These are phyloP conservation scores for Ferrisia virgata DNA, from an alignment of 2,888 invertebrate species.

Conservation along the genomic window DNA sequence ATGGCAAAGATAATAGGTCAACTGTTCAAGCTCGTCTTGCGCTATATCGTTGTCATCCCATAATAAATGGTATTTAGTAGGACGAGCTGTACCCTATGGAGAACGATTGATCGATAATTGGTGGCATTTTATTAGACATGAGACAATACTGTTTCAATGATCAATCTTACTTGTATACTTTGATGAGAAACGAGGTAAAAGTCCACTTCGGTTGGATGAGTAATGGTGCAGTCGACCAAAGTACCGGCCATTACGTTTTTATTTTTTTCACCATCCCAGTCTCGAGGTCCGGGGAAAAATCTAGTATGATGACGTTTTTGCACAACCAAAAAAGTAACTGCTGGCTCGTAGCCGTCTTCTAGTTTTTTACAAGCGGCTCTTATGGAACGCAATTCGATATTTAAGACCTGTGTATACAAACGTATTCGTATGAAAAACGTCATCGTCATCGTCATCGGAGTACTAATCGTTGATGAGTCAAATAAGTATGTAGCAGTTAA, in stretches of 20 bases:
- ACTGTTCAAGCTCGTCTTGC: conserved; percentile 71
- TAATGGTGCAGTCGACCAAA: conserved; percentile 78
- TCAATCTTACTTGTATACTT: conserved; percentile 54
- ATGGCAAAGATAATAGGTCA: conserved; percentile 81
- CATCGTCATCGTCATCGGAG: too few species aligned
- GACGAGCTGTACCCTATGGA: conserved; percentile 73
- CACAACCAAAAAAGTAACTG: conserved; percentile 86
- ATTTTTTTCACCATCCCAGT: conserved; percentile 51
- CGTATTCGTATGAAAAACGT: too few species aligned
- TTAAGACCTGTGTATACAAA: conserved; percentile 67
- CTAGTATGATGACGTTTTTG: conserved; percentile 96
- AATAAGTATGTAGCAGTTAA: neutral
- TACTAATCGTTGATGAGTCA: too few species aligned
- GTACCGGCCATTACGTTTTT: conserved; percentile 82
- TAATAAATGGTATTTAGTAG: conserved; percentile 80
- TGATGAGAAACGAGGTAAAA: conserved; percentile 77
- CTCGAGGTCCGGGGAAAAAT: conserved; percentile 56
- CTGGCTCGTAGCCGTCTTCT: conserved; percentile 63
- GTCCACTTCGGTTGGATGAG: conserved; percentile 81
- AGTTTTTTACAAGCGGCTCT: conserved; percentile 63
- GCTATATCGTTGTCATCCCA: conserved; percentile 72
- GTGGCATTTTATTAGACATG: too few species aligned
- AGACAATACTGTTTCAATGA: too few species aligned
- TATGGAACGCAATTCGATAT: conserved; percentile 66
- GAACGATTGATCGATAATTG: conserved; percentile 51